Percentiles rank a stretch among this genome's conserved stretches.
Conservation (phyloP, 2,888 invertebrate species). For the Tortricodes alternella region DNA sequence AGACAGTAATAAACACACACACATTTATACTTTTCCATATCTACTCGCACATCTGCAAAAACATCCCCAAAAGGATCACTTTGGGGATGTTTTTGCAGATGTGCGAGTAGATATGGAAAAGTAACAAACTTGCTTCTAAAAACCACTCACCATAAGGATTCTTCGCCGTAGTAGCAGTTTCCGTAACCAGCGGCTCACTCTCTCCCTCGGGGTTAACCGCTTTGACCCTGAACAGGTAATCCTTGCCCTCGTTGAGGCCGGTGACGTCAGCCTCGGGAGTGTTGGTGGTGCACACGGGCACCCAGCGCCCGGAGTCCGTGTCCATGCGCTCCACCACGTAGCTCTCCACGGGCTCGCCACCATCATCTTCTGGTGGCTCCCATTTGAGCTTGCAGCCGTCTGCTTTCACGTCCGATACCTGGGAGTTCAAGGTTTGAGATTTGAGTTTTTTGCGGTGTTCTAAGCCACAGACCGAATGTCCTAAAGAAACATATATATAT, state of each 20-base stretch:
- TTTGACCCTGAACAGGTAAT: slow-evolving; percentile 98
- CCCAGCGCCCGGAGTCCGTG: slow-evolving; percentile 95
- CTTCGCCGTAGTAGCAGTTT: slow-evolving; percentile 95
- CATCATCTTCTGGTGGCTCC: slow-evolving; percentile 98
- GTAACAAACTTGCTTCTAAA: no score
- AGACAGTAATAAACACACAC: no score
- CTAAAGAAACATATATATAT: no score
- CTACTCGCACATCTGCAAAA: no score
- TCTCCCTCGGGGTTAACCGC: slow-evolving; percentile 98
- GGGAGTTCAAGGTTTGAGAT: not conserved
- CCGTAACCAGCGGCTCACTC: slow-evolving; percentile 97
- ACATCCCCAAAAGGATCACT: no score
- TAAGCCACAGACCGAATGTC: no score
- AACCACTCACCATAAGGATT: slow-evolving; percentile 93
- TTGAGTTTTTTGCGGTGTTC: not conserved
- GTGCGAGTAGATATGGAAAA: no score
- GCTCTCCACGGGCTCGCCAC: slow-evolving; percentile 95
- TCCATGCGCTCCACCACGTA: slow-evolving; percentile 99
- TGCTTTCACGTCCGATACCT: slow-evolving; percentile 92
- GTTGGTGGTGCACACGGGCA: slow-evolving; percentile 90
- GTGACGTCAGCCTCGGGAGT: slow-evolving; percentile 91
- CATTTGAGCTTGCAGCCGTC: slow-evolving; percentile 97
- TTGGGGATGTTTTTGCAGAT: no score
- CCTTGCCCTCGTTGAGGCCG: slow-evolving; percentile 97
- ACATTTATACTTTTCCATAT: no score